Base-by-base conservation (phyloP, 2,113 vertebrate genomes). In the Eublepharis macularius region DNA sequence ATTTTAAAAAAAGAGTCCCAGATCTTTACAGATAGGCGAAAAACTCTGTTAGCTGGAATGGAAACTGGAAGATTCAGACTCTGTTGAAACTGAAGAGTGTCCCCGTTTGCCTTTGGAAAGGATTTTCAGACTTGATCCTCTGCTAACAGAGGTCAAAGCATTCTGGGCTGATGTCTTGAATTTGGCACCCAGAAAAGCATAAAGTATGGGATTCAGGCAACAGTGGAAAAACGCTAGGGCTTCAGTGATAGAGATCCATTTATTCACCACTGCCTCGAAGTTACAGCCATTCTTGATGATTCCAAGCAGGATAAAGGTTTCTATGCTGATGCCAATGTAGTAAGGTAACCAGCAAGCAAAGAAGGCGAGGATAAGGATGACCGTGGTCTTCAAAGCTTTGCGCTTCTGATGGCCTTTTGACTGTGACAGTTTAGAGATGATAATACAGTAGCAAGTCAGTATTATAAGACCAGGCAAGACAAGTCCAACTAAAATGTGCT, bases 21-120 rank as follows among this genome's bases (percentile, higher is more conserved):
- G 10, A 6, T 92, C 73, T 80, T 94, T 82, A 77, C 86, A 86
- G 39, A 65, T 11, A 88, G 72, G 90, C 90, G 90, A 92, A 1
- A 63, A 80, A 90, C 86, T 84, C 72, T 0, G 96, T 98, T 99
- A 99, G 97, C 98, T 99, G 79, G 98, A 98, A 79, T 99, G 97
- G 92, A 98, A 98, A 94, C 98, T 99, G 0, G 98, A 99, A n/a
- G 98, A 99, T 87, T 99, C 99, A 0, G 98, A 99, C 89, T 99
- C 99, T 3, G 98, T 99, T 1, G 99, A 99, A 84, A 99, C 97
- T 5, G 99, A 99, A 79, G 99, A 98, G 89, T 98, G 98, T 82
- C 96, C 97, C 2, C 98, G 94, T 86, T 97, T 98, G 93, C 98
- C 98, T 95, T 98, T 99, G 70, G 97, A 97, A 88, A 99, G 97